Evolutionary conservation across 1,140 invertebrate species (phyloP).

Genomic region (Drosophila miranda): DNA sequence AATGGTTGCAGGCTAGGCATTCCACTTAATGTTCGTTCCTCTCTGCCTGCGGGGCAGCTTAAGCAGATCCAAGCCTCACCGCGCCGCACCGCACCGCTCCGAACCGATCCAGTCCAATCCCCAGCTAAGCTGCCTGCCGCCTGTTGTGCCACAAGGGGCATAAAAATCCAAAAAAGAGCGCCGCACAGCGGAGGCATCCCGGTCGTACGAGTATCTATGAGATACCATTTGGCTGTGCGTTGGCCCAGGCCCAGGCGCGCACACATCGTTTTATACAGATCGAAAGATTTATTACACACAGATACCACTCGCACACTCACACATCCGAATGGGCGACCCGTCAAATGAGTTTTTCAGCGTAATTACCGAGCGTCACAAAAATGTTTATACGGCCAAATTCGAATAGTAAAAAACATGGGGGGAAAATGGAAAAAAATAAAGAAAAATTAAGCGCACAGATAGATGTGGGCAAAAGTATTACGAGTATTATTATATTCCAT

Average conservation of each 20-base stretch:
- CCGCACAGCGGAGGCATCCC: slow-evolving; percentile 26
- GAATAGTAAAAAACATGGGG: slow-evolving; percentile 46
- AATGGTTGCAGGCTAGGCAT: slow-evolving; percentile 72
- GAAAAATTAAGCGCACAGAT: slow-evolving; percentile 56
- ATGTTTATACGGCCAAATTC: slow-evolving; percentile 62
- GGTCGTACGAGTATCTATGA: slow-evolving; percentile 68
- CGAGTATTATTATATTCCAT: slow-evolving; percentile 44
- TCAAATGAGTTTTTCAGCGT: slow-evolving; percentile 79
- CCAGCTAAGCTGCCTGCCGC: slow-evolving; percentile 58
- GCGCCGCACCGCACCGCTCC: slow-evolving; percentile 31
- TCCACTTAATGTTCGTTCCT: slow-evolving; percentile 58
- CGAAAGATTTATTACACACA: slow-evolving; percentile 73
- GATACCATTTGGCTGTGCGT: slow-evolving; percentile 71
- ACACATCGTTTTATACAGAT: slow-evolving; percentile 73
- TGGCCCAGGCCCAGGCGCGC: slow-evolving; percentile 49
- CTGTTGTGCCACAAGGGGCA: slow-evolving; percentile 47
- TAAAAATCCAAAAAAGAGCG: slow-evolving; percentile 28
- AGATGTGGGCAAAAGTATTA: slow-evolving; percentile 66
- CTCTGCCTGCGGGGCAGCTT: slow-evolving; percentile 52
- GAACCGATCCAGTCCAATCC: slow-evolving; percentile 48
- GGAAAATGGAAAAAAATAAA: slow-evolving; percentile 10
- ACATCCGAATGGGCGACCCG: slow-evolving; percentile 64
- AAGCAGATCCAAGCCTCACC: slow-evolving; percentile 39
- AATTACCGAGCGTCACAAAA: slow-evolving; percentile 73
- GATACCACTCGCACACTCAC: slow-evolving; percentile 22